A percentile compares a stretch with the other conserved stretches of the same genome.
phyloP scores from a whole-genome alignment of 2,888 invertebrate species.

The Dryobota labecula region DNA sequence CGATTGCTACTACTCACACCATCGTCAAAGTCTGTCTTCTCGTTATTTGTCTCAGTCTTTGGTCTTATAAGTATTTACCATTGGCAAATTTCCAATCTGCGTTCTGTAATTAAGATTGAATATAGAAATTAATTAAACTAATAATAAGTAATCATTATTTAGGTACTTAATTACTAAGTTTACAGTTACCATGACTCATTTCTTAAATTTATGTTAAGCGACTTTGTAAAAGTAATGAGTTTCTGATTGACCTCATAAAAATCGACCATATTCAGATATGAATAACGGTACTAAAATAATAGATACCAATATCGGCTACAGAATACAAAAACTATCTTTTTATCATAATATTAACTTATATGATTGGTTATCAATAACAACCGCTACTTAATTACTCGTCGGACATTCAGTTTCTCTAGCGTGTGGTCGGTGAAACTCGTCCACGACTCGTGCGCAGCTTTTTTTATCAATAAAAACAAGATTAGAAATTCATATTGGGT shows the following conservation, averaged over 20 bases:
- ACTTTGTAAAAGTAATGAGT: not conserved
- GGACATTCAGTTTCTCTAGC: slow-evolving; percentile 56
- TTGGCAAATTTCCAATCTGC: not conserved
- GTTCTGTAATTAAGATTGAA: not conserved
- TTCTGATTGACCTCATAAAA: slow-evolving; percentile 2
- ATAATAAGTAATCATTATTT: not conserved
- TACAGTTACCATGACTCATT: not conserved
- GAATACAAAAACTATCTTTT: not conserved
- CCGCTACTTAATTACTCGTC: slow-evolving; percentile 27
- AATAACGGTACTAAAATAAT: not conserved
- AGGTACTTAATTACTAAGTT: not conserved
- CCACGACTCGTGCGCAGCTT: slow-evolving; percentile 27
- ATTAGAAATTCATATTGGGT: slow-evolving; percentile 46
- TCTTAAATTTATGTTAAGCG: not conserved
- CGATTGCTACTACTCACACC: not conserved
- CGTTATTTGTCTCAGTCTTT: not conserved
- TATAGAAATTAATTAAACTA: not conserved
- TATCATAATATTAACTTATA: not conserved
- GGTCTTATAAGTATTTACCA: not conserved
- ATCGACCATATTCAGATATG: not conserved
- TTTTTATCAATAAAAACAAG: slow-evolving; percentile 45
- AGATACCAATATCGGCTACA: not conserved
- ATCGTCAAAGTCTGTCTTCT: not conserved
- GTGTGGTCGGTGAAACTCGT: slow-evolving; percentile 48
- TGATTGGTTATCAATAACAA: slow-evolving; percentile 19